phyloP scores from a whole-genome alignment of 2,113 vertebrate genomes.

The Saguinus imperator region DNA sequence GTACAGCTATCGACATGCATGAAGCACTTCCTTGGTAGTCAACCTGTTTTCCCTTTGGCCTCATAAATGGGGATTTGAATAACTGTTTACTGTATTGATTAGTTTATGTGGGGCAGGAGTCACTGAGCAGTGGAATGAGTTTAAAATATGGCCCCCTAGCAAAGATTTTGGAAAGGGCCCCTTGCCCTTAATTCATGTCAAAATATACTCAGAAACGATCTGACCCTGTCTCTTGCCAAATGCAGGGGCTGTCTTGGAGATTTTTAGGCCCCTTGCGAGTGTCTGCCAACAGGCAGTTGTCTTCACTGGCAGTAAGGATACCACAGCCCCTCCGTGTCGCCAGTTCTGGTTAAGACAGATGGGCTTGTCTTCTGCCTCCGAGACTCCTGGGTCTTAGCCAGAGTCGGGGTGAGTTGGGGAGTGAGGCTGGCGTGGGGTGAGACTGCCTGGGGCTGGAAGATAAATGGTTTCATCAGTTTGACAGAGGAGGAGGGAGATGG shows the following conservation, averaged over 20 bases:
- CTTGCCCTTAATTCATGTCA: slow-evolving; percentile 40
- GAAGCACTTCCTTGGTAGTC: background rate
- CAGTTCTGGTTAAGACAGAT: slow-evolving; percentile 42
- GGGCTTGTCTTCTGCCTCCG: slow-evolving; percentile 33
- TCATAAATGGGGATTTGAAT: background rate
- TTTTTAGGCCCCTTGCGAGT: background rate
- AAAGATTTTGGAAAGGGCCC: slow-evolving; percentile 44
- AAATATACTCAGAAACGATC: background rate
- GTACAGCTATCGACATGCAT: background rate
- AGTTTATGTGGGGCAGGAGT: background rate
- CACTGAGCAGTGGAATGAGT: background rate
- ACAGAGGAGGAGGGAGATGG: slow-evolving; percentile 50
- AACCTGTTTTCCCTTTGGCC: background rate
- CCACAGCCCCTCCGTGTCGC: background rate
- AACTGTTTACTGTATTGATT: background rate
- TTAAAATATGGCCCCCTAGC: background rate
- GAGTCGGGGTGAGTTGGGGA: slow-evolving; percentile 7
- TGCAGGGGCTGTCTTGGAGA: background rate
- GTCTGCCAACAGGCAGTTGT: background rate
- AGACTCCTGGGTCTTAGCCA: slow-evolving; percentile 51
- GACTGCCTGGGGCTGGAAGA: background rate
- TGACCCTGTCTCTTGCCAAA: background rate
- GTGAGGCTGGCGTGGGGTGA: background rate
- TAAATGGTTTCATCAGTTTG: slow-evolving; percentile 57
- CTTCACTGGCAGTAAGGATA: background rate